Evolutionary conservation across 2,888 invertebrate genomes (phyloP).

Genomic region (Microdon myrmicae): DNA sequence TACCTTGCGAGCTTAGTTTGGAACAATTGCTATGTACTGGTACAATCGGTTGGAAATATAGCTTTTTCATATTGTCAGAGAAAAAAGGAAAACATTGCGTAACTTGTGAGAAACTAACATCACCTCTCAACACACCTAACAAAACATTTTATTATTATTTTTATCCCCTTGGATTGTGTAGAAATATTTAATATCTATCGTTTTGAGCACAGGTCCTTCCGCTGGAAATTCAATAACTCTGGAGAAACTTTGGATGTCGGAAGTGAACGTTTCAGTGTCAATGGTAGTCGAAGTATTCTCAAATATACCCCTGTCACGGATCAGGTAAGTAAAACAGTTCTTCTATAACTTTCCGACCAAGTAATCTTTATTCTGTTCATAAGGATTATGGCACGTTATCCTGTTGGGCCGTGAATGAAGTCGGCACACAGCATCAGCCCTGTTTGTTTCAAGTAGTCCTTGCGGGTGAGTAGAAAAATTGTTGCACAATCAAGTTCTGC

Average conservation of each 20-base stretch:
- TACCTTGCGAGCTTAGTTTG: too few species aligned
- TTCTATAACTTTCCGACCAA: conserved; percentile 18
- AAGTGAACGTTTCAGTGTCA: conserved; percentile 80
- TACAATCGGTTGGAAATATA: too few species aligned
- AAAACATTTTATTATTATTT: too few species aligned
- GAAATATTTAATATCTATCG: too few species aligned
- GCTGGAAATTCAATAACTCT: conserved; percentile 95
- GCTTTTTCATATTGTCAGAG: too few species aligned
- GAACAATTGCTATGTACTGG: too few species aligned
- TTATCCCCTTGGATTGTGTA: too few species aligned
- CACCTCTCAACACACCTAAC: too few species aligned
- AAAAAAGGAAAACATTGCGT: too few species aligned
- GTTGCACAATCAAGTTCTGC: conserved; percentile 27
- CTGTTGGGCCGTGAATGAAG: conserved; percentile 86
- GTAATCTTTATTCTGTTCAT: conserved; percentile 15
- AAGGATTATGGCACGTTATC: conserved; percentile 87
- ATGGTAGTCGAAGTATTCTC: conserved; percentile 79
- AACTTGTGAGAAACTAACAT: too few species aligned
- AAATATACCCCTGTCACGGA: conserved; percentile 75
- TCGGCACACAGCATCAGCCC: conserved; percentile 83
- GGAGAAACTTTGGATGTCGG: conserved; percentile 88
- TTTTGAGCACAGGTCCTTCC: conserved; percentile 85
- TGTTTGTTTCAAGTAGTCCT: conserved; percentile 91
- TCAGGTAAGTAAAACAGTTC: conserved; percentile 62
- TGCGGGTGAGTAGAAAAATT: conserved; percentile 74